A percentile compares a stretch with the other conserved stretches of the same genome.
Evolutionary conservation across 2,888 invertebrate species (phyloP).

Genomic region (Erpobdella octoculata): DNA sequence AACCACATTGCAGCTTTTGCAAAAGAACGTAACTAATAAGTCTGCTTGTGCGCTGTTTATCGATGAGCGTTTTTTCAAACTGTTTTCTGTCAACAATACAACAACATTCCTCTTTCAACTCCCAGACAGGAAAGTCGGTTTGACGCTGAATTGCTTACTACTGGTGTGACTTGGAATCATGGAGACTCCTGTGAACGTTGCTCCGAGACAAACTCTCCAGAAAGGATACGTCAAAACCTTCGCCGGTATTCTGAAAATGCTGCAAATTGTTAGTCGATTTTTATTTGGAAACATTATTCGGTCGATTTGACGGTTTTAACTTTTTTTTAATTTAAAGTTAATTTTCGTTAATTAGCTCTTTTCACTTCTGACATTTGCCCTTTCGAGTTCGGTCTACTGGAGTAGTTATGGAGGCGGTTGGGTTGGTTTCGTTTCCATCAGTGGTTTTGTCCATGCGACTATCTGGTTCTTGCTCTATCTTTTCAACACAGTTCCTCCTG

Average conservation of each 20-base stretch:
- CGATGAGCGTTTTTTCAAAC: no score
- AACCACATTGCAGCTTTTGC: no score
- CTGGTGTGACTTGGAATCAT: no score
- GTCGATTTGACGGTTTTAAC: neutral
- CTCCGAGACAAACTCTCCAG: neutral
- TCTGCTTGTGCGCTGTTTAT: no score
- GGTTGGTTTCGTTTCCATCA: conserved; percentile 19
- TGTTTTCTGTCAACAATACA: no score
- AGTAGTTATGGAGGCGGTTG: conserved; percentile 20
- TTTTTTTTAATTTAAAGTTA: no score
- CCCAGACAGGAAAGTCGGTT: no score
- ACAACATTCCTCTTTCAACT: no score
- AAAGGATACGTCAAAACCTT: conserved; percentile 19
- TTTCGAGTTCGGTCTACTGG: conserved; percentile 13
- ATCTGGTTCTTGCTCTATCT: conserved; percentile 20
- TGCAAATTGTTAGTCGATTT: conserved; percentile 21
- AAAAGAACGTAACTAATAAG: no score
- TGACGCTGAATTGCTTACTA: no score
- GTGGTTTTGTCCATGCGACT: neutral
- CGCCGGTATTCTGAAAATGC: conserved; percentile 20
- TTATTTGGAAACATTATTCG: neutral
- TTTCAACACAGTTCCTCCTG: conserved; percentile 25
- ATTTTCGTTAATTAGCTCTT: neutral
- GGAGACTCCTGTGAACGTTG: neutral
- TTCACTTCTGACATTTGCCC: conserved; percentile 12